phyloP scores from a whole-genome alignment of 1,140 invertebrate species.

The Euborellia annulipes region DNA sequence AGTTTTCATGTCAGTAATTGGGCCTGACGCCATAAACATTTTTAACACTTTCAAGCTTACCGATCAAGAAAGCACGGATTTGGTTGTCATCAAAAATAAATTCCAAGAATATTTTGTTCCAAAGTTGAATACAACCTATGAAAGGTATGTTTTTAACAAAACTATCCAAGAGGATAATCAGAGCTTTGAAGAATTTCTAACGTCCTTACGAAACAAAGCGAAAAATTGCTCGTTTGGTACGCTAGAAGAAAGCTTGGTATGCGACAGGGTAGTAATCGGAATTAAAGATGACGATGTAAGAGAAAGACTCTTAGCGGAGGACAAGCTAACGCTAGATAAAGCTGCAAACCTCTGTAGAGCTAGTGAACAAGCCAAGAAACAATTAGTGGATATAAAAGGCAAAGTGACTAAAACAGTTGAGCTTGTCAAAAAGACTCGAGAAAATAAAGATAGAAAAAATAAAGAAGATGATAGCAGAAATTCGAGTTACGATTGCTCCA shows the following conservation, averaged over 20 bases:
- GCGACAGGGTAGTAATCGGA: background rate
- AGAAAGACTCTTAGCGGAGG: background rate
- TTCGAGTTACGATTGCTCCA: too few species aligned
- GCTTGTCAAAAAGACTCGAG: too few species aligned
- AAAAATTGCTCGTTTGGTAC: background rate
- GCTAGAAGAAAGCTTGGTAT: background rate
- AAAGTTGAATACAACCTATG: background rate
- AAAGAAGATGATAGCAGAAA: too few species aligned
- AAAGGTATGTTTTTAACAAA: slow-evolving; percentile 2
- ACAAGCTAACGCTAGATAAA: background rate
- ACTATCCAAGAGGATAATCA: background rate
- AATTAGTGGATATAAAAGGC: background rate
- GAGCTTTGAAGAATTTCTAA: background rate
- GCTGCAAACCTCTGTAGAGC: background rate
- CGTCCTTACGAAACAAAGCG: background rate
- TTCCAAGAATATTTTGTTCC: background rate
- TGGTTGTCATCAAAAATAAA: slow-evolving; percentile 1
- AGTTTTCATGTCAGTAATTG: slow-evolving; percentile 2
- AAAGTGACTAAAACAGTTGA: too few species aligned
- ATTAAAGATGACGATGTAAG: background rate
- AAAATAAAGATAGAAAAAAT: too few species aligned
- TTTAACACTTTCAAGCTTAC: background rate
- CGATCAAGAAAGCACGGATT: background rate
- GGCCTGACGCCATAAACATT: slow-evolving; percentile 1
- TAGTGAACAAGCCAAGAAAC: background rate